phyloP scores from a whole-genome alignment of 2,888 invertebrate species.

The Chymomyza amoena region DNA sequence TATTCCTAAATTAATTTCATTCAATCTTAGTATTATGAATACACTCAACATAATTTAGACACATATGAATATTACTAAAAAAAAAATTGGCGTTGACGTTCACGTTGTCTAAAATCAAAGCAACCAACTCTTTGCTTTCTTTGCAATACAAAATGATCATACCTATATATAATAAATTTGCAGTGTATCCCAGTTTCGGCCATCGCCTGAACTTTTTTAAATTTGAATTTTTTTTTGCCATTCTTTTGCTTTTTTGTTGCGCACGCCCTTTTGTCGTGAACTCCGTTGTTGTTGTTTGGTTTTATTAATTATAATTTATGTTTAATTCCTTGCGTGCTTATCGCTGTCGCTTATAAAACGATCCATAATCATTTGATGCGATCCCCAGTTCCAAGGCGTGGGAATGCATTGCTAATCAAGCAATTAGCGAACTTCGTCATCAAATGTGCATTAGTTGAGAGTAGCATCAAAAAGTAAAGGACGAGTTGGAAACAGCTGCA shows the following conservation, averaged over 20 bases:
- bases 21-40: too few species aligned
- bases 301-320: slow-evolving; percentile 69
- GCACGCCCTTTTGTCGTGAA: slow-evolving; percentile 49
- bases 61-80: too few species aligned
- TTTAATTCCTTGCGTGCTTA: slow-evolving; percentile 49
- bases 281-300: slow-evolving; percentile 21
- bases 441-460: slow-evolving; percentile 63
- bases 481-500: background rate
- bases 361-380: background rate
- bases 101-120: too few species aligned
- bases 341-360: slow-evolving; percentile 24
- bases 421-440: slow-evolving; percentile 68
- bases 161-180: too few species aligned
- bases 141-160: too few species aligned
- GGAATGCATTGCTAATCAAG: slow-evolving; percentile 62
- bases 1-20: too few species aligned
- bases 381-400: slow-evolving; percentile 27
- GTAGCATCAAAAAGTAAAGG: too few species aligned
- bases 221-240: background rate
- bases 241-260: background rate
- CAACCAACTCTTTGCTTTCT: too few species aligned
- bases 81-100: too few species aligned
- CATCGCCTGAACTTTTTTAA: background rate
- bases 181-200: too few species aligned
- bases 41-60: too few species aligned